A percentile compares a stretch with the other conserved stretches of the same genome.
phyloP scores from a whole-genome alignment of 2,888 invertebrate species.

The Torymus texanus region DNA sequence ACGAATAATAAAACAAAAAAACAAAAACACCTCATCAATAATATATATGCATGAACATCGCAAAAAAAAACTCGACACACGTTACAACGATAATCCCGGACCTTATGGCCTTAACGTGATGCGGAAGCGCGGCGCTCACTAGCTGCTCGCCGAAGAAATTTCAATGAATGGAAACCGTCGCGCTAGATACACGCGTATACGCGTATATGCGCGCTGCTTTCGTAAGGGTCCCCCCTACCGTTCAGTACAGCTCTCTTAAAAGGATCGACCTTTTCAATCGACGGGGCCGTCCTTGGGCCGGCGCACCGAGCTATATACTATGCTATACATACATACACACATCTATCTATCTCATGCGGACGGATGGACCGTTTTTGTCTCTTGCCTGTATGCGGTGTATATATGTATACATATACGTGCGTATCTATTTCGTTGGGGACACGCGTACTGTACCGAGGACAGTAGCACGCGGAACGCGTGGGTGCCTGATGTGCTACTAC shows the following conservation, averaged over 20 bases:
- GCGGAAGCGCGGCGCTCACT: conserved; percentile 61
- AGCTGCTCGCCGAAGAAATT: conserved; percentile 65
- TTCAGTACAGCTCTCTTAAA: conserved; percentile 64
- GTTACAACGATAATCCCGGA: conserved; percentile 2
- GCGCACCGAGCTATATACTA: conserved; percentile 17
- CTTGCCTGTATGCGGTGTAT: background rate
- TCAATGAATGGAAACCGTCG: conserved; percentile 72
- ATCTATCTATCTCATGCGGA: background rate
- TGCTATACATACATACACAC: background rate
- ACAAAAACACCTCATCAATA: background rate
- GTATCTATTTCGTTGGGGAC: no score
- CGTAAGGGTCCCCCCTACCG: conserved; percentile 61
- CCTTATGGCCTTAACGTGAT: conserved; percentile 57
- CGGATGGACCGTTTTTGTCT: conserved; percentile 36
- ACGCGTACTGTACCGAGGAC: background rate
- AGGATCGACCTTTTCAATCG: conserved; percentile 74
- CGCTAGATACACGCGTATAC: background rate
- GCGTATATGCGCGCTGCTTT: background rate
- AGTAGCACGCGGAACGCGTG: background rate
- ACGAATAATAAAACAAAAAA: background rate
- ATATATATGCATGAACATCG: background rate
- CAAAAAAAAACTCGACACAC: background rate
- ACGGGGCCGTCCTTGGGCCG: conserved; percentile 68
- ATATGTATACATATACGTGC: no score
- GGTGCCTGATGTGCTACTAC: no score